Conservation (phyloP, 2,113 vertebrate genomes). For the Apistogramma diplotaenia region DNA sequence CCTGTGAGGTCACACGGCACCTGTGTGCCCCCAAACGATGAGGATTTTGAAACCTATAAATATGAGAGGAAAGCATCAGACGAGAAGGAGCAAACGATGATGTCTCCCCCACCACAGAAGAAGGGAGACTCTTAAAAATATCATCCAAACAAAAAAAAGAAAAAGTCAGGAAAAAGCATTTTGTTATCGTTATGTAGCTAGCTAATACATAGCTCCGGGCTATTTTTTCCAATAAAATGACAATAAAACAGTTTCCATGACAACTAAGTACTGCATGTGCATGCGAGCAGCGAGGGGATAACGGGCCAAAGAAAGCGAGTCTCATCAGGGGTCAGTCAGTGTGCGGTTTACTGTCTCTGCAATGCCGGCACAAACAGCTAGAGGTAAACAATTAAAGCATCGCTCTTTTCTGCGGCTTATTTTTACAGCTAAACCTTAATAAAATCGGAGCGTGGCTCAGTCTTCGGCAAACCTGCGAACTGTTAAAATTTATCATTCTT, state of each 20-base stretch:
- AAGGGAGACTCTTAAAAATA: background rate
- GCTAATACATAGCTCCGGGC: slow-evolving; percentile 50
- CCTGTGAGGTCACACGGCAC: background rate
- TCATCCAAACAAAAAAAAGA: background rate
- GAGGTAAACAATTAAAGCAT: slow-evolving; percentile 63
- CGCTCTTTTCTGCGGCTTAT: slow-evolving; percentile 29
- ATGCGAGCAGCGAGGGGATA: slow-evolving; percentile 50
- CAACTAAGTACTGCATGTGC: slow-evolving; percentile 51
- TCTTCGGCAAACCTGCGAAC: background rate
- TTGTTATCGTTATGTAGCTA: slow-evolving; percentile 6
- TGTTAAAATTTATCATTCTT: background rate
- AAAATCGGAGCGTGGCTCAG: slow-evolving; percentile 8
- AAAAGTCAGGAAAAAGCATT: slow-evolving; percentile 7
- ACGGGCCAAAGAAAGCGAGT: background rate
- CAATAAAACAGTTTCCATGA: slow-evolving; percentile 70
- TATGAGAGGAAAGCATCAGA: background rate
- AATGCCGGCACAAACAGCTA: slow-evolving; percentile 50
- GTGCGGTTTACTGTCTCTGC: slow-evolving; percentile 43
- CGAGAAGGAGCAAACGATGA: background rate
- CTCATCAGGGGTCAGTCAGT: slow-evolving; percentile 63
- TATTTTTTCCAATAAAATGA: slow-evolving; percentile 52
- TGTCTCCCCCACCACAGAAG: background rate
- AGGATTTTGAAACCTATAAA: background rate
- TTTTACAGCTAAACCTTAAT: slow-evolving; percentile 2
- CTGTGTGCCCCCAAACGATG: background rate